Conservation (phyloP, 2,888 invertebrate genomes). For the Anaspis maculata region DNA sequence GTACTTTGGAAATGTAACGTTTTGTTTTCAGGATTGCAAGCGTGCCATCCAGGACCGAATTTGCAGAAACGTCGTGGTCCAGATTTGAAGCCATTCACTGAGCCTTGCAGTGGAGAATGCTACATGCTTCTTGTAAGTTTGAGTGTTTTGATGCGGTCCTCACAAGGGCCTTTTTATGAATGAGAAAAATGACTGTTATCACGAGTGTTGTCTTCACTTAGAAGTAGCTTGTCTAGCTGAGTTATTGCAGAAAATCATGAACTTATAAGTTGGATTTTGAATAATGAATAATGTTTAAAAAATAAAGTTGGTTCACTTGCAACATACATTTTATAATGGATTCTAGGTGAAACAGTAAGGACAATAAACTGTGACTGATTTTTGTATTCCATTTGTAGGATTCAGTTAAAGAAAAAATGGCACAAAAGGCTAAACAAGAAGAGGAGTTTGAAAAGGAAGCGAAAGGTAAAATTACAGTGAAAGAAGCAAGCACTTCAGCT, state of each 20-base stretch:
- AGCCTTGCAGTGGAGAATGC: conserved; percentile 81
- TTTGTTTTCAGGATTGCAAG: conserved; percentile 60
- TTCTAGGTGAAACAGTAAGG: no score
- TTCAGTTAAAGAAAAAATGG: conserved; percentile 75
- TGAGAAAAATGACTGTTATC: conserved; percentile 1
- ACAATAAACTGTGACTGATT: no score
- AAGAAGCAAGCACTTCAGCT: conserved; percentile 15
- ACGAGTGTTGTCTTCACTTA: not conserved
- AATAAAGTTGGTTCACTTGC: no score
- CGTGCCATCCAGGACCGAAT: conserved; percentile 86
- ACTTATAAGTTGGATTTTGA: no score
- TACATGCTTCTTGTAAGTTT: conserved; percentile 77
- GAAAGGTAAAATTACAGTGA: conserved; percentile 28
- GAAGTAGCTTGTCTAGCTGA: no score
- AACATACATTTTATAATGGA: no score
- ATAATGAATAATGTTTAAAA: no score
- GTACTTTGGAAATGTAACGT: no score
- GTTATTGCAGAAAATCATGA: no score
- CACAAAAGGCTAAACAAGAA: conserved; percentile 51
- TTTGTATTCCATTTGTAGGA: conserved; percentile 49
- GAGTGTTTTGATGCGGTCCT: no score
- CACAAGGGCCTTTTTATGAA: no score
- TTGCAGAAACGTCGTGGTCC: conserved; percentile 80
- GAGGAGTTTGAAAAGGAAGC: conserved; percentile 44
- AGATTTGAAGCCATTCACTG: conserved; percentile 76